Conservation (phyloP, 2,888 invertebrate species). For the Tenthredo livida region DNA sequence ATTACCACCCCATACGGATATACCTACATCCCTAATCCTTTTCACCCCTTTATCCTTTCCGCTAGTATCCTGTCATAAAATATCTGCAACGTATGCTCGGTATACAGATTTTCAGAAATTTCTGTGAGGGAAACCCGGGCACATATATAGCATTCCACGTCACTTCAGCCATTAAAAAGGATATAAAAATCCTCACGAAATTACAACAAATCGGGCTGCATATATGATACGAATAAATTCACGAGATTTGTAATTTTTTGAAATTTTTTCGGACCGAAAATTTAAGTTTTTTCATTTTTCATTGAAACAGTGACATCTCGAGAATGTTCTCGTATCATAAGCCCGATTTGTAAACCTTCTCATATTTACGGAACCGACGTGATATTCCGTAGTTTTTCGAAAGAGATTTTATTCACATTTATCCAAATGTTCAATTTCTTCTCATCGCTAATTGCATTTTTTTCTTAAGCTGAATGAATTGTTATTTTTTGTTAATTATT, state of each 20-base stretch:
- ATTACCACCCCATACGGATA: neutral
- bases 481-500: neutral
- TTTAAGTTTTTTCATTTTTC: too few species aligned
- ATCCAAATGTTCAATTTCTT: neutral
- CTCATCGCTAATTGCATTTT: neutral
- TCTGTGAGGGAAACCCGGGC: neutral
- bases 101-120: neutral
- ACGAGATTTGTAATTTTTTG: too few species aligned
- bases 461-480: neutral
- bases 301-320: too few species aligned
- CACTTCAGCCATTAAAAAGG: too few species aligned
- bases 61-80: neutral
- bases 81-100: neutral
- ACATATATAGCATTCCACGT: neutral
- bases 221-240: too few species aligned
- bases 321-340: too few species aligned
- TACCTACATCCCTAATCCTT: constrained; percentile 1
- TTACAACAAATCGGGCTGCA: too few species aligned
- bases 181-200: too few species aligned
- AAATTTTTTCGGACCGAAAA: too few species aligned
- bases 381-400: neutral
- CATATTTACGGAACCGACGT: neutral
- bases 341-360: neutral
- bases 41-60: neutral
- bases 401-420: too few species aligned